phyloP scores from a whole-genome alignment of 23 tunicate genomes.

The Diplosoma virens region DNA sequence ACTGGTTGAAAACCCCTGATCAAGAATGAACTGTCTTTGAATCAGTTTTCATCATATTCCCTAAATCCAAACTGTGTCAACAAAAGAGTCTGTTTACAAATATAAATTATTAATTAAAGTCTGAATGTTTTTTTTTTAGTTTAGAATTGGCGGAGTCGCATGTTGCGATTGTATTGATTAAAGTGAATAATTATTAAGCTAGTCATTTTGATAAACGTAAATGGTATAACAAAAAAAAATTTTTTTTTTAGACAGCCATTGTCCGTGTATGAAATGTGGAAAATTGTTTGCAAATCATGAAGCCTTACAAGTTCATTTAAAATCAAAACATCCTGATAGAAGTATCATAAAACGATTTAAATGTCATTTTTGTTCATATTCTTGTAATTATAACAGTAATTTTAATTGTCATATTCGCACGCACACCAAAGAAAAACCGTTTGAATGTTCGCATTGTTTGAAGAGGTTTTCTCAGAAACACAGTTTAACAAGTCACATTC shows the following conservation, averaged over 20 bases:
- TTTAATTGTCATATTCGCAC: slow-evolving; percentile 26
- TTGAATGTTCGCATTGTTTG: slow-evolving; percentile 36
- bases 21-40: too few species aligned
- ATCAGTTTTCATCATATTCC: too few species aligned
- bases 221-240: too few species aligned
- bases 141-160: too few species aligned
- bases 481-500: slow-evolving; percentile 33
- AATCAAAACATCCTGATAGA: slow-evolving; percentile 35
- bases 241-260: slow-evolving; percentile 15
- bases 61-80: too few species aligned
- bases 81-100: too few species aligned
- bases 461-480: slow-evolving; percentile 16
- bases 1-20: too few species aligned
- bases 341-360: slow-evolving; percentile 23
- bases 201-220: too few species aligned
- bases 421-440: slow-evolving; percentile 29
- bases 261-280: slow-evolving; percentile 19
- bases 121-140: too few species aligned
- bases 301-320: slow-evolving; percentile 1
- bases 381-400: slow-evolving; percentile 6
- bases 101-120: too few species aligned
- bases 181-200: too few species aligned
- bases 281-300: slow-evolving; percentile 22
- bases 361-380: slow-evolving; percentile 40
- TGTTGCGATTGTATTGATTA: too few species aligned